Conservation (phyloP, 2,113 vertebrate genomes). For the Talpa occidentalis region DNA sequence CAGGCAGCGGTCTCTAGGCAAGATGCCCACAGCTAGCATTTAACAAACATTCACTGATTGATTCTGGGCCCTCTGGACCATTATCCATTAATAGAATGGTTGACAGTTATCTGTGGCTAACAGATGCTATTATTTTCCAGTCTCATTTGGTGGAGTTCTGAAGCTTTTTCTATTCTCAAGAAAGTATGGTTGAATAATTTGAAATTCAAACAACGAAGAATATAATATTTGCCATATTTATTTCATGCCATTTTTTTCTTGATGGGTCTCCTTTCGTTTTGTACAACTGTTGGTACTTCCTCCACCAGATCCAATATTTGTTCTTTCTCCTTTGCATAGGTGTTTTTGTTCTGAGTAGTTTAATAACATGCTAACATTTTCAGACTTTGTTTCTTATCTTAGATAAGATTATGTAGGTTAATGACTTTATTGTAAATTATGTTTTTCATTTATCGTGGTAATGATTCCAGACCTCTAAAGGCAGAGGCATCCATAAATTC, state of each 20-base stretch:
- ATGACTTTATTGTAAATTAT: slow-evolving; percentile 40
- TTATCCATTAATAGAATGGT: background rate
- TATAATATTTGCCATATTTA: slow-evolving; percentile 26
- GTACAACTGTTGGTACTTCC: background rate
- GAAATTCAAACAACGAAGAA: slow-evolving; percentile 49
- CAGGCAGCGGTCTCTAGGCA: background rate
- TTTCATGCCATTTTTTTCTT: background rate
- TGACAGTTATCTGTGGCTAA: background rate
- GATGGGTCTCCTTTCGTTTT: background rate
- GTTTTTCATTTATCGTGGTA: slow-evolving; percentile 59
- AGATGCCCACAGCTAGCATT: background rate
- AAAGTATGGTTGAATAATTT: slow-evolving; percentile 36
- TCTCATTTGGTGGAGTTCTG: background rate
- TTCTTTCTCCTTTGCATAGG: background rate
- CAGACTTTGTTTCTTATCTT: slow-evolving; percentile 50
- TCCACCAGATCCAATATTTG: background rate
- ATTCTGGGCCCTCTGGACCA: background rate
- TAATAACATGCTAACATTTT: slow-evolving; percentile 37
- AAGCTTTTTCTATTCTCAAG: slow-evolving; percentile 2
- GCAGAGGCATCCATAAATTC: slow-evolving; percentile 29
- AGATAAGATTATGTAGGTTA: slow-evolving; percentile 54
- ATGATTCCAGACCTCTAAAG: background rate
- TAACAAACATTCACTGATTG: slow-evolving; percentile 13
- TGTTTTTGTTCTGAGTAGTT: background rate
- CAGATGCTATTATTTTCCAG: background rate